phyloP scores from a whole-genome alignment of 2,113 vertebrate species.

The Antidorcas marsupialis region DNA sequence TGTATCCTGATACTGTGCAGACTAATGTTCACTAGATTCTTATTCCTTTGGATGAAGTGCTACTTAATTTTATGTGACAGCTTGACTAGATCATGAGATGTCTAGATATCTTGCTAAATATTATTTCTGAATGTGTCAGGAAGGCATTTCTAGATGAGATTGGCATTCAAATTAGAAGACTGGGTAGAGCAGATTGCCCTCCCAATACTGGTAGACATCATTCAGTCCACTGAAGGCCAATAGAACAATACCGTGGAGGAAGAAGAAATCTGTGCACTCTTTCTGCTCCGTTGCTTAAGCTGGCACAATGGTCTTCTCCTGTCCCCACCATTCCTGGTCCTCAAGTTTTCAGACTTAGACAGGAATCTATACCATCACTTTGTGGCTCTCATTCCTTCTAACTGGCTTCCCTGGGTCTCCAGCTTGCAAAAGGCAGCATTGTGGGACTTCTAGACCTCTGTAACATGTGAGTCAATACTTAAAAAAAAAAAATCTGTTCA shows the following conservation, averaged over 20 bases:
- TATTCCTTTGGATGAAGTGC: not conserved
- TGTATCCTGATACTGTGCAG: not conserved
- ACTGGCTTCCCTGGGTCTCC: not conserved
- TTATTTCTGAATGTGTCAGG: not conserved
- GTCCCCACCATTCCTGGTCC: not conserved
- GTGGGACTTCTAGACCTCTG: not conserved
- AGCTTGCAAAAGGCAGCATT: not conserved
- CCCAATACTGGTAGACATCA: not conserved
- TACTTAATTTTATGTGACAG: not conserved
- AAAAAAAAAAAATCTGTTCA: not conserved
- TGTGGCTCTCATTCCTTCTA: not conserved
- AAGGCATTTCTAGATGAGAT: not conserved
- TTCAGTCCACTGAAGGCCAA: not conserved
- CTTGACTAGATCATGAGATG: not conserved
- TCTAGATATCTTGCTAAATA: not conserved
- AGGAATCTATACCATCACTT: not conserved
- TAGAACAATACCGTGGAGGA: not conserved
- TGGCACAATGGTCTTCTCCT: not conserved
- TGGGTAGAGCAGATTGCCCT: not conserved
- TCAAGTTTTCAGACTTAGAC: not conserved
- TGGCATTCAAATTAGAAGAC: not conserved
- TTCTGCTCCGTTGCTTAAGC: not conserved
- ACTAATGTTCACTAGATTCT: not conserved
- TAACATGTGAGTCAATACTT: not conserved
- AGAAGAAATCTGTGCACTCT: not conserved